A percentile compares a stretch with the other conserved stretches of the same genome.
Evolutionary conservation across 2,888 invertebrate genomes (phyloP).

Genomic region (Caenorhabditis becei): DNA sequence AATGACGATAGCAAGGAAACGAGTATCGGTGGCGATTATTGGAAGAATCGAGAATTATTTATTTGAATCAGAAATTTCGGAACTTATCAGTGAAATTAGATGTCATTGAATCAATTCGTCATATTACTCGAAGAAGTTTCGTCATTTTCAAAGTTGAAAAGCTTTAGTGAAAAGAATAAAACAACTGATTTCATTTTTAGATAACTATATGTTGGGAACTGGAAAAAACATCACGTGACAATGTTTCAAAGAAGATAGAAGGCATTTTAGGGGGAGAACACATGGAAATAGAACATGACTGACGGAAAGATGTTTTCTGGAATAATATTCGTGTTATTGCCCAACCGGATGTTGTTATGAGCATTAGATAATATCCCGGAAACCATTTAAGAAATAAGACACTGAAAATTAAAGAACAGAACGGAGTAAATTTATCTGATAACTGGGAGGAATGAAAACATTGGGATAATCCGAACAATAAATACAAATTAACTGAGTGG

Average conservation of each 20-base stretch:
- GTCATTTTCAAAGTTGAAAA: too few species aligned
- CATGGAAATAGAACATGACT: background rate
- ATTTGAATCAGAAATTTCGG: slow-evolving; percentile 7
- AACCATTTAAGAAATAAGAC: slow-evolving; percentile 5
- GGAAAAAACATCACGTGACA: background rate
- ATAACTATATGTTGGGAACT: background rate
- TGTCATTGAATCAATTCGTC: slow-evolving; percentile 3
- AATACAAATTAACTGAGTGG: slow-evolving; percentile 40
- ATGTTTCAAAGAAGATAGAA: background rate
- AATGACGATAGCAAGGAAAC: slow-evolving; percentile 12
- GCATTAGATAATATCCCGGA: slow-evolving; percentile 2
- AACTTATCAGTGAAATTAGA: background rate
- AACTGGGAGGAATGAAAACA: background rate
- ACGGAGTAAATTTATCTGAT: slow-evolving; percentile 20
- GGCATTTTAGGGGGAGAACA: too few species aligned
- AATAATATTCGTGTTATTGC: slow-evolving; percentile 6
- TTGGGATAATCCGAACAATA: slow-evolving; percentile 41
- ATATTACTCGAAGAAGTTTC: background rate
- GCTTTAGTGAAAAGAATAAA: background rate
- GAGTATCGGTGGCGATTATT: slow-evolving; percentile 38
- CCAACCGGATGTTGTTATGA: slow-evolving; percentile 5
- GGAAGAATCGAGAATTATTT: slow-evolving; percentile 19
- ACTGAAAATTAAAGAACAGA: slow-evolving; percentile 5
- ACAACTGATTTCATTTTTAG: background rate
- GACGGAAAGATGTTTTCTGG: background rate